Evolutionary conservation across 1,140 invertebrate species (phyloP).

Genomic region (Drosophila paulistorum): DNA sequence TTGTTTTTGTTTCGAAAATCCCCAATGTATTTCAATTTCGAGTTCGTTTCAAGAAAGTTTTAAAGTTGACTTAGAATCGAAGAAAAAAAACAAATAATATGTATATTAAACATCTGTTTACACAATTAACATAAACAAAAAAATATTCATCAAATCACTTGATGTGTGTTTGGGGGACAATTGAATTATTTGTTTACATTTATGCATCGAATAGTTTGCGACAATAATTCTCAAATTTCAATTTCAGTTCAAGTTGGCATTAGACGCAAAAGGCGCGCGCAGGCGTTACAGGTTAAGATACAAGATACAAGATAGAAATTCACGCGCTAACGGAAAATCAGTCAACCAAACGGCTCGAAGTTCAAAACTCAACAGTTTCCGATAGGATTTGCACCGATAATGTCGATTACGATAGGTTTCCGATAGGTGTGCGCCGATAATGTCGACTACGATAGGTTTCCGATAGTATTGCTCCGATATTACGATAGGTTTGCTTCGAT

Average conservation of each 20-base stretch:
- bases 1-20: slow-evolving; percentile 5
- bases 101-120: slow-evolving; percentile 4
- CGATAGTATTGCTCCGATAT: no score
- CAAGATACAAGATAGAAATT: slow-evolving; percentile 37
- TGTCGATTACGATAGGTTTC: no score
- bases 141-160: slow-evolving; percentile 3
- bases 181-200: background rate
- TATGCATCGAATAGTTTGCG: slow-evolving; percentile 20
- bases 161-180: no score
- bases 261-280: slow-evolving; percentile 44
- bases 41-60: background rate
- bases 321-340: slow-evolving; percentile 33
- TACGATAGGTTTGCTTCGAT: no score
- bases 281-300: slow-evolving; percentile 61
- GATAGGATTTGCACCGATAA: no score
- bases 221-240: background rate
- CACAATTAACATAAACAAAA: slow-evolving; percentile 10
- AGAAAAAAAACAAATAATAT: background rate
- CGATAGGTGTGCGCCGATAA: no score
- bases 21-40: slow-evolving; percentile 14
- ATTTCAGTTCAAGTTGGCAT: slow-evolving; percentile 3
- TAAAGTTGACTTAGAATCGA: background rate
- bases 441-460: no score
- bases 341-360: slow-evolving; percentile 74
- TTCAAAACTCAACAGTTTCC: slow-evolving; percentile 41